Evolutionary conservation across 2,797 vertebrate species (phyloP).

Genomic region (Myotis vivesi): DNA sequence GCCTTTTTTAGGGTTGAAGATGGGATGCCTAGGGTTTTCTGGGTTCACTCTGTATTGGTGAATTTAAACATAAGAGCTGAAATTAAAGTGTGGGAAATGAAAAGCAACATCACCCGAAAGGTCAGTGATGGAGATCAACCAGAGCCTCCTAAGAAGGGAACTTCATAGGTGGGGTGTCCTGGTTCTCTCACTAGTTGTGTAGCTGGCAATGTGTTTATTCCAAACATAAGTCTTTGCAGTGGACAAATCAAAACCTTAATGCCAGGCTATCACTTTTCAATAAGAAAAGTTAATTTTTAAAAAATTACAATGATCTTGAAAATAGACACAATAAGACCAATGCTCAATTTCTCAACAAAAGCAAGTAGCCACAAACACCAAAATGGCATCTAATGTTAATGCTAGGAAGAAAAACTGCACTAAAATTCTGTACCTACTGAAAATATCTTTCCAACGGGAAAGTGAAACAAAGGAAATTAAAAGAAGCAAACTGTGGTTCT

Average conservation of each 20-base stretch:
- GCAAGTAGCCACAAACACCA: not conserved
- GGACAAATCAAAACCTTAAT: not conserved
- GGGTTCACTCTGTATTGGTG: not conserved
- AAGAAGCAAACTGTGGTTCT: not conserved
- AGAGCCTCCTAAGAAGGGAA: not conserved
- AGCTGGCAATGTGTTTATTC: not conserved
- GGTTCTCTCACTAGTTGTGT: not conserved
- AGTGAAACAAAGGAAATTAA: not conserved
- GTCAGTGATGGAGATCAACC: not conserved
- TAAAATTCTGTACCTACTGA: not conserved
- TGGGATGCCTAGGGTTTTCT: not conserved
- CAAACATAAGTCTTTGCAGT: not conserved
- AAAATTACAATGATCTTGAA: not conserved
- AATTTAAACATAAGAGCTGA: not conserved
- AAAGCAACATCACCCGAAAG: not conserved
- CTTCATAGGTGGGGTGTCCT: not conserved
- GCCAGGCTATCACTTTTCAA: not conserved
- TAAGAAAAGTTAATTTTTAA: not conserved
- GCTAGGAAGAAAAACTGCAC: not conserved
- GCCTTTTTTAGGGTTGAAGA: not conserved
- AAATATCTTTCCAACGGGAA: not conserved
- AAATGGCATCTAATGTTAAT: not conserved
- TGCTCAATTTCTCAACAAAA: not conserved
- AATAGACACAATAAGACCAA: not conserved
- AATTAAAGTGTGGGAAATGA: not conserved